Conservation (phyloP, 2,888 invertebrate species). For the Lapara coniferarum region DNA sequence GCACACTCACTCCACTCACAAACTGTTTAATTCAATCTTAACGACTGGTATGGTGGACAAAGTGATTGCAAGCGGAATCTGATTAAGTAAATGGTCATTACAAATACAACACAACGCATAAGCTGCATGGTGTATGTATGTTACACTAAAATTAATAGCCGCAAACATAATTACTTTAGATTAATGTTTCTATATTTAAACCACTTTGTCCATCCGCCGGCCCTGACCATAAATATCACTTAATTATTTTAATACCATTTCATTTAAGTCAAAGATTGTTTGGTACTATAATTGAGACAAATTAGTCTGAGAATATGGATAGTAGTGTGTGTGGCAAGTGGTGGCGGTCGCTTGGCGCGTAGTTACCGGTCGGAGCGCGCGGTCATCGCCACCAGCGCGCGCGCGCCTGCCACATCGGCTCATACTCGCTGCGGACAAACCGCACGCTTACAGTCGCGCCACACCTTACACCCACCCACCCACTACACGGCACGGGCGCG, state of each 20-base stretch:
- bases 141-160: too few relatives aligned
- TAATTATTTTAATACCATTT: too few relatives aligned
- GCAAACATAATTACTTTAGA: too few relatives aligned
- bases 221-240: too few relatives aligned
- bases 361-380: constrained; percentile 65
- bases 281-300: background rate
- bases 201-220: too few relatives aligned
- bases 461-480: background rate
- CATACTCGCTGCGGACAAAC: constrained; percentile 74
- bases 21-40: background rate
- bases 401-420: constrained; percentile 56
- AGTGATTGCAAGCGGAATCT: too few relatives aligned
- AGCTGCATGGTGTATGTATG: too few relatives aligned
- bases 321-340: constrained; percentile 22
- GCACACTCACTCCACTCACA: constrained; percentile 1
- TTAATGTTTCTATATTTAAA: too few relatives aligned
- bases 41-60: too few relatives aligned
- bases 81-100: too few relatives aligned
- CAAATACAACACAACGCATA: too few relatives aligned
- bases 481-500: background rate
- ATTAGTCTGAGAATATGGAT: background rate
- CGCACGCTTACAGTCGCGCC: constrained; percentile 33
- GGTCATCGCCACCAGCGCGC: constrained; percentile 70
- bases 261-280: too few relatives aligned
- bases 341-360: constrained; percentile 26